Conservation (phyloP, 2,113 vertebrate genomes). For the Chrysemys picta region DNA sequence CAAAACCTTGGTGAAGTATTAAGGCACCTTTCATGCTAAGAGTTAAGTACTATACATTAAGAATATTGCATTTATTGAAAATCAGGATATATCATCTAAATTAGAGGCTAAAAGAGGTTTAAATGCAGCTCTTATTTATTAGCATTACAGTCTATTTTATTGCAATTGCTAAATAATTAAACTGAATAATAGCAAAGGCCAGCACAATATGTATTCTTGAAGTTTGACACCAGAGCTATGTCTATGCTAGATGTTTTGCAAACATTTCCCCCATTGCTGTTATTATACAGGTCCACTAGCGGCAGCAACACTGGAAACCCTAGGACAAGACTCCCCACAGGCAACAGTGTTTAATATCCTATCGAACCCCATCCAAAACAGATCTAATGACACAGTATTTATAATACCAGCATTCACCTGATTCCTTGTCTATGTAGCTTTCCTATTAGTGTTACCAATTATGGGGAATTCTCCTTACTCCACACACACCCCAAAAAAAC, state of each 20-base stretch:
- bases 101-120: background rate
- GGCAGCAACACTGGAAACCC: background rate
- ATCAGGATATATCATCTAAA: accelerated
- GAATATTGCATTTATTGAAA: accelerated
- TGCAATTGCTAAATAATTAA: background rate
- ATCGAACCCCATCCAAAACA: background rate
- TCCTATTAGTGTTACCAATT: background rate
- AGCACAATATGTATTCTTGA: background rate
- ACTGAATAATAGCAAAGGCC: background rate
- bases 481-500: background rate
- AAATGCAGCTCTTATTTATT: accelerated
- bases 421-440: background rate
- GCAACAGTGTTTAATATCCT: background rate
- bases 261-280: background rate
- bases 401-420: background rate
- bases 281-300: background rate
- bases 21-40: background rate
- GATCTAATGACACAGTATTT: background rate
- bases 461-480: background rate
- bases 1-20: background rate
- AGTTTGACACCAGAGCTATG: background rate
- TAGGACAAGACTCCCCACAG: too few species aligned
- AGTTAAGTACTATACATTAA: background rate
- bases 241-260: accelerated
- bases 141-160: background rate